A percentile compares a stretch with the other conserved stretches of the same genome.
Evolutionary conservation across 2,888 invertebrate genomes (phyloP).

Genomic region (Sialis lutaria): DNA sequence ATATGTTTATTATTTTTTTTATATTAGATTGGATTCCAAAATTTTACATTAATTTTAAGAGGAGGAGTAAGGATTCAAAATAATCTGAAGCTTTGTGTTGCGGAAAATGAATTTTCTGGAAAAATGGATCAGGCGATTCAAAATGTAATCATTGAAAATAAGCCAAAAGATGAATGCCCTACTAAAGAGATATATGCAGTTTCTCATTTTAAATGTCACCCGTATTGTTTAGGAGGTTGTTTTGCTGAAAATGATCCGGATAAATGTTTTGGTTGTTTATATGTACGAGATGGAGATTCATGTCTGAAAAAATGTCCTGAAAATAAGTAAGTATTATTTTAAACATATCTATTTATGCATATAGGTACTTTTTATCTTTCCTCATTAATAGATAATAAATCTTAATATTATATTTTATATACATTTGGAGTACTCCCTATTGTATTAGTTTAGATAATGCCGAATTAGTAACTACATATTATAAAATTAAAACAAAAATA

Average conservation of each 20-base stretch:
- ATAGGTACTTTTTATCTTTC: too few species aligned
- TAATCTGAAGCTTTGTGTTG: slow-evolving; percentile 60
- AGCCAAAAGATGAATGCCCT: neutral
- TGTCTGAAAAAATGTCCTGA: slow-evolving; percentile 36
- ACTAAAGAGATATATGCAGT: neutral
- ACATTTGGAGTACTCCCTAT: neutral
- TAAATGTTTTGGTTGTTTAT: neutral
- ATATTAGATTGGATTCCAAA: slow-evolving; percentile 53
- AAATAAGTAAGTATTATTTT: slow-evolving; percentile 34
- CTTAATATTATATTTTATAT: slow-evolving; percentile 1
- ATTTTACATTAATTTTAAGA: slow-evolving; percentile 53
- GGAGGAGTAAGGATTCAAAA: slow-evolving; percentile 68
- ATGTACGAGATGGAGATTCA: slow-evolving; percentile 22
- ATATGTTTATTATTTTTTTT: too few species aligned
- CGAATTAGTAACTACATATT: neutral
- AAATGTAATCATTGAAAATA: neutral
- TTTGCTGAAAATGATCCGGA: slow-evolving; percentile 13
- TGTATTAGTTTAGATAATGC: neutral
- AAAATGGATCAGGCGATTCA: neutral
- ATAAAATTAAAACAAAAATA: too few species aligned
- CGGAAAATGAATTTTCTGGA: slow-evolving; percentile 50
- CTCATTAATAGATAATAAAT: too few species aligned
- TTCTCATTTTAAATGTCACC: slow-evolving; percentile 35
- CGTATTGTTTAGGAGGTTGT: slow-evolving; percentile 69
- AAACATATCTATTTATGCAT: slow-evolving; percentile 9